phyloP scores from a whole-genome alignment of 2,888 invertebrate genomes.

The Melinopterus prodromus region DNA sequence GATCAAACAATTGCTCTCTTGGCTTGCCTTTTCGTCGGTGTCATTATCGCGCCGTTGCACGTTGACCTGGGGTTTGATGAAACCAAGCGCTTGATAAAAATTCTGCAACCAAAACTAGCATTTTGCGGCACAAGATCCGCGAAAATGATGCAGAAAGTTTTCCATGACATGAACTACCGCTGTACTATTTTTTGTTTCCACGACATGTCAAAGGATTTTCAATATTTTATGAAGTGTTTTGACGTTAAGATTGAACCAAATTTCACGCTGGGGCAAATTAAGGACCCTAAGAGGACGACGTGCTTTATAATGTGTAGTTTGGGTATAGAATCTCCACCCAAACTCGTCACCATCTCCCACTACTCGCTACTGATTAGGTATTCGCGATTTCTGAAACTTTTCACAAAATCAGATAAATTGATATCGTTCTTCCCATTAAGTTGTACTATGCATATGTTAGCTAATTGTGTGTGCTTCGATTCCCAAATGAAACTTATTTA shows the following conservation, averaged over 20 bases:
- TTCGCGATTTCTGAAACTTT: constrained; percentile 42
- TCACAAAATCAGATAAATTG: constrained; percentile 47
- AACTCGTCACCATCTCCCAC: constrained; percentile 54
- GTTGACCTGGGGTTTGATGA: constrained; percentile 48
- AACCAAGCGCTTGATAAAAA: constrained; percentile 44
- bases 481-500: constrained; percentile 46
- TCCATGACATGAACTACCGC: constrained; percentile 32
- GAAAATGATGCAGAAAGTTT: constrained; percentile 48
- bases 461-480: constrained; percentile 51
- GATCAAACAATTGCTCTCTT: constrained; percentile 53
- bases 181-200: constrained; percentile 42
- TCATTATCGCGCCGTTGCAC: constrained; percentile 52
- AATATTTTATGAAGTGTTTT: constrained; percentile 37
- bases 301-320: constrained; percentile 54
- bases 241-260: constrained; percentile 29
- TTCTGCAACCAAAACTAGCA: constrained; percentile 52
- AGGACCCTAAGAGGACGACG: constrained; percentile 46
- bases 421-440: constrained; percentile 53
- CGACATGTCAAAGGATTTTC: constrained; percentile 40
- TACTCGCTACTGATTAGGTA: constrained; percentile 48
- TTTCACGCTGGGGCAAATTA: constrained; percentile 47
- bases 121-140: constrained; percentile 52
- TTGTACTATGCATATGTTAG: constrained; percentile 50
- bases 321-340: constrained; percentile 48
- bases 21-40: constrained; percentile 51